Percentiles rank a stretch among this genome's conserved stretches.
Evolutionary conservation across 1,140 invertebrate species (phyloP).

Genomic region (Leucophenga varia): DNA sequence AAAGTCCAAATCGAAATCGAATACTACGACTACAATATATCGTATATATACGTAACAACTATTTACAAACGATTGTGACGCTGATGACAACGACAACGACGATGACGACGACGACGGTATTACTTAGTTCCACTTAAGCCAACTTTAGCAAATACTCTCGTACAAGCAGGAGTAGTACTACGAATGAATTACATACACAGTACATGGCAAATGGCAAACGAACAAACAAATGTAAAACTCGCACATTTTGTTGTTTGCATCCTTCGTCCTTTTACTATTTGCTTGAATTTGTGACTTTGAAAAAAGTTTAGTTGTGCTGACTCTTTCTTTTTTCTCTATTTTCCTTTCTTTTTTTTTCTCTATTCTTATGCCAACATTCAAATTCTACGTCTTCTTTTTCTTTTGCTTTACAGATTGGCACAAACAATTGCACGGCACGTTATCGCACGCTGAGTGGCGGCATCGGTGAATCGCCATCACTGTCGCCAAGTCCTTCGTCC

Average conservation of each 20-base stretch:
- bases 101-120: slow-evolving; percentile 3
- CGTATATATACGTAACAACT: no score
- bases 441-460: slow-evolving; percentile 54
- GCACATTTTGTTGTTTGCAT: no score
- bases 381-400: slow-evolving; percentile 3
- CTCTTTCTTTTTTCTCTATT: slow-evolving; percentile 2
- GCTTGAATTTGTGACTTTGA: no score
- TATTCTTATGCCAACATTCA: background rate
- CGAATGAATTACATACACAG: no score
- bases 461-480: slow-evolving; percentile 51
- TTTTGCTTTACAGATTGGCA: slow-evolving; percentile 44
- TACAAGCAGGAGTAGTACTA: no score
- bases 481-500: slow-evolving; percentile 55
- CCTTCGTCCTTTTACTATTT: no score
- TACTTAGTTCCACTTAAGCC: slow-evolving; percentile 33
- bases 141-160: slow-evolving; percentile 21
- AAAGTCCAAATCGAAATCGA: no score
- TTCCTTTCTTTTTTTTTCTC: slow-evolving; percentile 8
- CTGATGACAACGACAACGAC: no score
- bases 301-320: no score
- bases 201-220: no score
- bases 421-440: slow-evolving; percentile 56
- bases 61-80: background rate
- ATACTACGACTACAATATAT: no score
- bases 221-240: no score